phyloP scores from a whole-genome alignment of 2,888 invertebrate genomes.

The Empis livida region DNA sequence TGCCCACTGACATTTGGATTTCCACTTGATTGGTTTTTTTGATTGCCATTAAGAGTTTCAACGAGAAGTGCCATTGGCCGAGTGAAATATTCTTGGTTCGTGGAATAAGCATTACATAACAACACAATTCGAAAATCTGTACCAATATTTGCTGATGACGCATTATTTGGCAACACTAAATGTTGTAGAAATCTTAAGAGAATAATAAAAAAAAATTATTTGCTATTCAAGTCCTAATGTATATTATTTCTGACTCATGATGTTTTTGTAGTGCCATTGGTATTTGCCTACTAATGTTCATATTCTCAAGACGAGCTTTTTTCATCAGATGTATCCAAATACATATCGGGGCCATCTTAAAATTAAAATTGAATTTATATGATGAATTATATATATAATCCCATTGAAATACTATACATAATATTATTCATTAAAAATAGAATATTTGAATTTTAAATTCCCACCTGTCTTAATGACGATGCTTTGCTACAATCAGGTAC shows the following conservation, averaged over 20 bases:
- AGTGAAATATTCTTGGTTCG: constrained; percentile 79
- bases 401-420: no score
- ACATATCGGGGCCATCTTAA: constrained; percentile 76
- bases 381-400: background rate
- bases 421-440: no score
- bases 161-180: constrained; percentile 59
- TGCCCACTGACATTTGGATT: constrained; percentile 36
- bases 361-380: constrained; percentile 2
- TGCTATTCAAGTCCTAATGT: background rate
- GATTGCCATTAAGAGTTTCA: constrained; percentile 66
- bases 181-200: constrained; percentile 68
- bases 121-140: constrained; percentile 84
- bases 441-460: background rate
- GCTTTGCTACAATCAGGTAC: constrained; percentile 82
- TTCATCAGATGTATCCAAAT: constrained; percentile 94
- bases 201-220: background rate
- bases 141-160: constrained; percentile 64
- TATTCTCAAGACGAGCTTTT: constrained; percentile 80
- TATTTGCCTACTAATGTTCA: constrained; percentile 61
- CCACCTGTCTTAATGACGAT: constrained; percentile 39
- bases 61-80: constrained; percentile 86
- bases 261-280: constrained; percentile 72
- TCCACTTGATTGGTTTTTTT: constrained; percentile 44
- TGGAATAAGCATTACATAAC: constrained; percentile 90
- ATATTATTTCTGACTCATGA: constrained; percentile 51